Base-by-base conservation (phyloP, 2,113 vertebrate genomes). In the Lagopus muta region DNA sequence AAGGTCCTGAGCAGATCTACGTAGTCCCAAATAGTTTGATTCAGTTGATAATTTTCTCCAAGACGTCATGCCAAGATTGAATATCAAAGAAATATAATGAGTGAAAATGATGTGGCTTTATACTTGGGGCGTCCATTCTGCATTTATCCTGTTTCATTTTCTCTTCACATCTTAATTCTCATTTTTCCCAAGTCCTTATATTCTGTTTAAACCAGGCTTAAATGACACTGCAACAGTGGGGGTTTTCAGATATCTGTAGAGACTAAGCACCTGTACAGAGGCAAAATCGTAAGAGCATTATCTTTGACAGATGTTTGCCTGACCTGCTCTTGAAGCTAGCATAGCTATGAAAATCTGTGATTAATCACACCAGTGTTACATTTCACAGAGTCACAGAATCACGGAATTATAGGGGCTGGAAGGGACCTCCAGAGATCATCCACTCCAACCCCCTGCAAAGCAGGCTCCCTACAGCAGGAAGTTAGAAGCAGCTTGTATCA, bases 91-190 rank as follows among this genome's bases (percentile, higher is more conserved):
- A 54, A 42, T 81, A 8, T 42, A 14, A 79, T 71, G 28, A 75
- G 64, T 76, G 6, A 67, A 76, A 80, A 79, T 20, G 0, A 58
- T 72, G 21, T 0, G 0, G 16, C 5, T 38, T 48, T 3, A 0
- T 1, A 0, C 16, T 12, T 69, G 3, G 0, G 18, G 25, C 79
- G 42, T 52, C 43, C 19, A 76, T 8, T 13, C 10, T 38, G 34
- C 0, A 1, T 76, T 87, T 61, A 20, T 57, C 48, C 6, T 13
- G 3, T 69, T 65, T 28, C 22, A 7, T 57, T 89, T 76, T 45
- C 6, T 55, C 2, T 45, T 17, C 10, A 17, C 13, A 28, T 65
- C 48, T 61, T 15, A 20, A 4, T 30, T 66, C 34, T 40, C 7
- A 18, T 34, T 34, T 79, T 88, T 79, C 9, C 7, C 30, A 72